Evolutionary conservation across 2,113 vertebrate genomes (phyloP).

Genomic region (Pungitius pungitius): DNA sequence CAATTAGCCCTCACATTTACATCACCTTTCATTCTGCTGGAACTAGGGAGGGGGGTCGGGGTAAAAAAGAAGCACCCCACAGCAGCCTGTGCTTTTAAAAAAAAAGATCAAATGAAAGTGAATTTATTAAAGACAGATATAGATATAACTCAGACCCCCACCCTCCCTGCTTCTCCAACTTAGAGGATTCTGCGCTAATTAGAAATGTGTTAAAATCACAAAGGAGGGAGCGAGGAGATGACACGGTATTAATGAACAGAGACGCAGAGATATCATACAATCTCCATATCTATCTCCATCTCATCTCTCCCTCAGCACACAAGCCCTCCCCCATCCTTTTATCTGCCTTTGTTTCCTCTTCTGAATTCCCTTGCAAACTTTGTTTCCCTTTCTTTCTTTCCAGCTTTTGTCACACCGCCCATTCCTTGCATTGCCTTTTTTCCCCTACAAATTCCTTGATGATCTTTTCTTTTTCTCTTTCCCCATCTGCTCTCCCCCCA

Average conservation of each 20-base stretch:
- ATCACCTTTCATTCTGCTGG: slow-evolving; percentile 56
- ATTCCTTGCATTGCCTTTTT: slow-evolving; percentile 11
- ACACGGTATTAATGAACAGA: slow-evolving; percentile 82
- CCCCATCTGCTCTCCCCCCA: not conserved
- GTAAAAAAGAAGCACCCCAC: slow-evolving; percentile 40
- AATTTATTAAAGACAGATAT: slow-evolving; percentile 78
- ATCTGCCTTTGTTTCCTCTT: slow-evolving; percentile 63
- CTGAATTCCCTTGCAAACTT: slow-evolving; percentile 52
- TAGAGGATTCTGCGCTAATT: slow-evolving; percentile 77
- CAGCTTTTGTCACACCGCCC: slow-evolving; percentile 54
- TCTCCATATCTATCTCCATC: slow-evolving; percentile 66
- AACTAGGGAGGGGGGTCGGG: slow-evolving; percentile 42
- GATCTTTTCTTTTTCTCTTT: slow-evolving; percentile 18
- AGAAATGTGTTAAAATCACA: slow-evolving; percentile 82
- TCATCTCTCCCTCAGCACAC: slow-evolving; percentile 58
- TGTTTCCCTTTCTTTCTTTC: slow-evolving; percentile 45
- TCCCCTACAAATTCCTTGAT: slow-evolving; percentile 46
- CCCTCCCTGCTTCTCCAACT: slow-evolving; percentile 52
- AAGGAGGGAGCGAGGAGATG: slow-evolving; percentile 76
- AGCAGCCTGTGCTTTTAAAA: slow-evolving; percentile 47
- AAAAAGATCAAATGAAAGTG: slow-evolving; percentile 79
- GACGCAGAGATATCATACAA: slow-evolving; percentile 75
- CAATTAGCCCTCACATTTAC: slow-evolving; percentile 65
- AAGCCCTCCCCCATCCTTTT: slow-evolving; percentile 37
- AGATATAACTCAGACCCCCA: slow-evolving; percentile 67